Base-by-base conservation (phyloP, 2,113 vertebrate species). In the Carettochelys insculpta region DNA sequence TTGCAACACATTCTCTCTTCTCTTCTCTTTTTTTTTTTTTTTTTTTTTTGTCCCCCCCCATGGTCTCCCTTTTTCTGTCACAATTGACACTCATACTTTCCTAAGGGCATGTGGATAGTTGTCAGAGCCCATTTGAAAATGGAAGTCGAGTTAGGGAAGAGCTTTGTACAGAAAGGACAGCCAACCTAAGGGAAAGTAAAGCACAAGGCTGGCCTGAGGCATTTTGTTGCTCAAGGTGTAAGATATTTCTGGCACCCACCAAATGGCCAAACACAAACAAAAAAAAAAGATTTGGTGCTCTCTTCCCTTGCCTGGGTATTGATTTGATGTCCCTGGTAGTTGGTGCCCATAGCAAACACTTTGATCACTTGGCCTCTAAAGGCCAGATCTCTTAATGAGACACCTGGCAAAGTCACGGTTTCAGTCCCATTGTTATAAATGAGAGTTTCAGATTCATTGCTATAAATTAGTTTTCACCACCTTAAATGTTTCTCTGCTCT, bases 41-140 rank as follows among this genome's bases (percentile, higher is more conserved):
- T n/a, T n/a, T n/a, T n/a, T n/a, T n/a, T n/a, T n/a, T n/a, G n/a
- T n/a, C n/a, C n/a, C n/a, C n/a, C n/a, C n/a, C n/a, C n/a, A n/a
- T n/a, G n/a, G n/a, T n/a, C n/a, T n/a, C n/a, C n/a, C n/a, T n/a
- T n/a, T n/a, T n/a, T n/a, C n/a, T n/a, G n/a, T n/a, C n/a, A n/a
- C n/a, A n/a, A n/a, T n/a, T n/a, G n/a, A n/a, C n/a, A n/a, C n/a
- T n/a, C n/a, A n/a, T n/a, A n/a, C n/a, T n/a, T n/a, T n/a, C n/a
- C n/a, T n/a, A n/a, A n/a, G 34, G 84, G 29, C 76, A 78, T 29
- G 11, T 47, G 65, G 9, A 16, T 34, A 56, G 71, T 43, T 25
- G 89, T 68, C 79, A 81, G 91, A 90, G 51, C 7, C 17, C 16
- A 87, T 22, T 8, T 80, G 38, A 78, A 81, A 75, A 85, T 20